Evolutionary conservation across 2,797 vertebrate species (phyloP), one percentile per base, ranked within the genome.

Genomic region (Cyprinodon diabolis): DNA sequence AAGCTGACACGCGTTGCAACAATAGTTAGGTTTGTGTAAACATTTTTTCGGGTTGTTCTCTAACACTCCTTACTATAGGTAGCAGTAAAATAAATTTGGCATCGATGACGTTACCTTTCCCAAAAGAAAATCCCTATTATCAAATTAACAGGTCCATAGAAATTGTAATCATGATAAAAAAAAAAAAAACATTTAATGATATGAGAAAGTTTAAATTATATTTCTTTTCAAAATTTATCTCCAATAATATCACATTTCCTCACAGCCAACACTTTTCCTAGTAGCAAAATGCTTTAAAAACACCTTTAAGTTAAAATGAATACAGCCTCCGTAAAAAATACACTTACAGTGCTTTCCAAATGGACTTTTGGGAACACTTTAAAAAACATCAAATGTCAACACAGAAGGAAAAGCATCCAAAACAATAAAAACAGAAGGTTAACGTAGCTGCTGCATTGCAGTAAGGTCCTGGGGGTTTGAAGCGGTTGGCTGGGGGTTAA

Each of bases 401-500:
- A 65, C 40, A 30, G 15, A 23, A 66, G 70, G 67, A 54, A 68
- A 68, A 35, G 37, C 23, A 55, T 14, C 37, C 17, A 68, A 55
- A 8, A 54, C 43, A 45, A 10, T 56, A 52, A 71, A 84, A 74
- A 72, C 63, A 68, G 68, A 69, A 62, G 67, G 72, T 74, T 74
- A 72, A 75, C 82, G 62, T 48, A 57, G 77, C 68, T 51, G 80
- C 79, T 58, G 66, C 30, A 23, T 69, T 51, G 77, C 84, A 76
- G 21, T 6, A 66, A 62, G 68, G 62, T 68, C 69, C 23, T 1
- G 52, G 23, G 84, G 69, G 69, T 52, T 52, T 69, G 49, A 60
- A 57, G 35, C 1, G 17, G 43, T 52, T 63, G 47, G 68, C 52
- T 71, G 63, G 65, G 77, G 84, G 90, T 85, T 91, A 91, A 90